Evolutionary conservation across 2,888 invertebrate species (phyloP), one percentile per base, ranked within the genome.

Genomic region (Myathropa florea): DNA sequence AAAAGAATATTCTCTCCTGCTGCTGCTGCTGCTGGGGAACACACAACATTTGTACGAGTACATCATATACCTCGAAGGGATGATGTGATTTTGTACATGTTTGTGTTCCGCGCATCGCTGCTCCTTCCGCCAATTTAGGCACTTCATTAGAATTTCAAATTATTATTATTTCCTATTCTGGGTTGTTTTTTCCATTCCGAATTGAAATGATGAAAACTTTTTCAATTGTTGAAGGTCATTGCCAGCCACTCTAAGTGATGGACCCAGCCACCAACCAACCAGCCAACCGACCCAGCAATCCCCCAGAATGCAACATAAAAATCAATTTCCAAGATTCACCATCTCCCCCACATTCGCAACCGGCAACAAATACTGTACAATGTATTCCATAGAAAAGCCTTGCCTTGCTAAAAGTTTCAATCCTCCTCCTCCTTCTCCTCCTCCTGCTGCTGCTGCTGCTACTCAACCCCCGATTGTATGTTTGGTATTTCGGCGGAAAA

Each of bases 111-210:
- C 55, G 26, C 70, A 55, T 53, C 23, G 4, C 3, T 23, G 12
- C 57, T 12, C 21, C 63, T 24, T 57, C 57, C 59, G 63, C 71
- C 79, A 79, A 86, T 86, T 79, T 86, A 71, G 86, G 55, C 83
- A 83, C 78, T 83, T 83, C 83, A 86, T 86, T 79, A 79, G 83
- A 86, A 86, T 83, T 86, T 83, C 73, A 86, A 83, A 86, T 86
- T 79, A 71, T 76, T 63, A 60, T 70, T 70, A 61, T 78, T 78
- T 18, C 46, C 39, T 10, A n/a, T 18, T 18, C 18, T 18, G 18
- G 4, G 18, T 2, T 18, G 4, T 70, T 64, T 12, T 33, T 23
- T 24, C 24, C 10, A 46, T n/a, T 26, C 57, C 7, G 65, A 59
- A 46, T 60, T 39, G 73, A 57, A 80, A 67, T 68, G 72, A 72